A percentile compares a stretch with the other conserved stretches of the same genome.
phyloP scores from a whole-genome alignment of 2,113 vertebrate genomes.

The Semnopithecus entellus region DNA sequence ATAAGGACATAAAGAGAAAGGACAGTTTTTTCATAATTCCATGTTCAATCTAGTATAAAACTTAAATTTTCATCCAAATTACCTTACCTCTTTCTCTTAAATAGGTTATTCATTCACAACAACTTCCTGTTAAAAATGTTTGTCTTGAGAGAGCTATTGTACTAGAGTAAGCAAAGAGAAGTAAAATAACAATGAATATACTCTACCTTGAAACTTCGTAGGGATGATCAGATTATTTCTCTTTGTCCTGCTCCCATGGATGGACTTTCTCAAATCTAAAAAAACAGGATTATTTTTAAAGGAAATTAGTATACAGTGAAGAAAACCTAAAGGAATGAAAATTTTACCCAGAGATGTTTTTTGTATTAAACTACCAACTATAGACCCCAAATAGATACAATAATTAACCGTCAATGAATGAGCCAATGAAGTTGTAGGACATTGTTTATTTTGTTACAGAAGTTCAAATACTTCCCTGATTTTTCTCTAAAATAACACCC shows the following conservation, averaged over 20 bases:
- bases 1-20: neutral
- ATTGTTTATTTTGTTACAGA: neutral
- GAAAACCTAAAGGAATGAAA: neutral
- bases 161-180: neutral
- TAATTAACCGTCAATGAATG: neutral
- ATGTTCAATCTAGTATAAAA: neutral
- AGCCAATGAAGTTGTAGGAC: neutral
- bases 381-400: neutral
- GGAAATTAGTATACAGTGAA: neutral
- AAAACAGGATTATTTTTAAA: neutral
- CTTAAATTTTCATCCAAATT: neutral
- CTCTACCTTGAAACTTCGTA: neutral
- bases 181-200: neutral
- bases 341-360: neutral
- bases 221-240: neutral
- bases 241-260: neutral
- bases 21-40: neutral
- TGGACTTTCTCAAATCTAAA: neutral
- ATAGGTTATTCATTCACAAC: neutral
- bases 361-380: neutral
- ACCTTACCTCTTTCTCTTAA: neutral
- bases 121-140: neutral
- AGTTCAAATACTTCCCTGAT: neutral
- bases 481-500: neutral
- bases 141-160: neutral